Conservation (phyloP, 1,140 invertebrate genomes). For the Drosophila novamexicana region DNA sequence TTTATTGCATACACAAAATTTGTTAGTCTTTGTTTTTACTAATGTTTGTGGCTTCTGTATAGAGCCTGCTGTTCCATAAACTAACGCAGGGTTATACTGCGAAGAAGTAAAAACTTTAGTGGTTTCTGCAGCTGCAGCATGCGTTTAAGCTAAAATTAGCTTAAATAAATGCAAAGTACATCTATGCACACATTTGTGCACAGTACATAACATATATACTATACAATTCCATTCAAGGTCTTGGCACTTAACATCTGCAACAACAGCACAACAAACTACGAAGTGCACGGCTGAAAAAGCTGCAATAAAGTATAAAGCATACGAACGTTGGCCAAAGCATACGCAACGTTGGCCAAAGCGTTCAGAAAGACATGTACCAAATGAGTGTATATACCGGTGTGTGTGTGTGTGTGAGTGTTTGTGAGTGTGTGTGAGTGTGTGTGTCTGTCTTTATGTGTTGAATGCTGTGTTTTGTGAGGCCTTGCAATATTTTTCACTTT, state of each 20-base stretch:
- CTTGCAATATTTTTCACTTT: constrained; percentile 23
- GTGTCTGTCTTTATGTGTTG: constrained; percentile 11
- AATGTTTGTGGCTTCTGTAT: not conserved
- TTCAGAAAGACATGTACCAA: constrained; percentile 45
- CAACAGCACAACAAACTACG: constrained; percentile 40
- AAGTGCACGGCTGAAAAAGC: constrained; percentile 47
- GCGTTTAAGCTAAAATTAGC: constrained; percentile 48
- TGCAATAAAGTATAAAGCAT: constrained; percentile 52
- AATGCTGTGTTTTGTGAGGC: constrained; percentile 17
- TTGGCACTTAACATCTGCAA: constrained; percentile 18
- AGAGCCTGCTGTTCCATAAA: constrained; percentile 27
- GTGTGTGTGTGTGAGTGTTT: not conserved
- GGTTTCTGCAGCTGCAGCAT: not conserved
- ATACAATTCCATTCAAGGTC: constrained; percentile 28
- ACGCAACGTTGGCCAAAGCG: constrained; percentile 61
- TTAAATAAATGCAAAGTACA: constrained; percentile 61
- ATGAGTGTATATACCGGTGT: constrained; percentile 22
- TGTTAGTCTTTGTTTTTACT: not conserved
- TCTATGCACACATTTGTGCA: not conserved
- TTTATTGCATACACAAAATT: too few species aligned
- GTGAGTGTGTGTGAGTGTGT: not conserved
- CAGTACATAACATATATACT: not conserved
- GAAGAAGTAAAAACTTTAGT: too few species aligned
- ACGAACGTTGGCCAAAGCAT: constrained; percentile 70
- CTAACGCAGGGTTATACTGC: constrained; percentile 35